These are phyloP conservation scores for Drosophila leontia DNA, from an alignment of 1,140 invertebrate species.

Conservation along the genomic window DNA sequence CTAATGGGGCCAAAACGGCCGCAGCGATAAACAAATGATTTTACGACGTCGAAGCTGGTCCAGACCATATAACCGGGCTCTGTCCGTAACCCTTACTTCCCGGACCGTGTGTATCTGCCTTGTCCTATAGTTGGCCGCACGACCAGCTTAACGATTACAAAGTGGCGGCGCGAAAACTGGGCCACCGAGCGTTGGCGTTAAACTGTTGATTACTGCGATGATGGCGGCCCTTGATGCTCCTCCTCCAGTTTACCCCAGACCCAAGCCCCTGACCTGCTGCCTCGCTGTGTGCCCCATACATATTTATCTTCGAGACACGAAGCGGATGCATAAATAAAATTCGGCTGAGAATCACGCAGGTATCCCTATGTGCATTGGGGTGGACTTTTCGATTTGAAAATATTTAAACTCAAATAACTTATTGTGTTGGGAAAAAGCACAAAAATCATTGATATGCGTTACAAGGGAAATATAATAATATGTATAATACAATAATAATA, in stretches of 20 bases:
- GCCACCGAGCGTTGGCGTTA: constrained; percentile 56
- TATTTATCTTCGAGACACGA: constrained; percentile 12
- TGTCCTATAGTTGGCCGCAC: constrained; percentile 21
- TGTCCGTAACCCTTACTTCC: constrained; percentile 5
- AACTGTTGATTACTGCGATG: constrained; percentile 67
- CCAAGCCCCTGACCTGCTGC: constrained; percentile 1
- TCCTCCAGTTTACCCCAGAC: not conserved
- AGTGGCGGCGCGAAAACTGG: constrained; percentile 63
- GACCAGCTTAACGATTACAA: constrained; percentile 65
- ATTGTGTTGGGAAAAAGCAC: not conserved
- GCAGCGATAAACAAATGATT: constrained; percentile 80
- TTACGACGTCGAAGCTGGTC: constrained; percentile 42
- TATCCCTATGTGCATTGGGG: not conserved
- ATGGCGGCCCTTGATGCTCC: constrained; percentile 43
- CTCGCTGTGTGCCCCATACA: not conserved
- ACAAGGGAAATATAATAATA: not conserved
- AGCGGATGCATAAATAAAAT: constrained; percentile 24
- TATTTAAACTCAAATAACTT: not conserved
- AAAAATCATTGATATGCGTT: not conserved
- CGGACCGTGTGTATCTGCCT: not conserved
- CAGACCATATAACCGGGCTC: not conserved
- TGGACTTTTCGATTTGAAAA: not conserved
- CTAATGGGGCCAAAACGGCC: constrained; percentile 66
- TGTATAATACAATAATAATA: not conserved
- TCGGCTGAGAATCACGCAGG: not conserved